Conservation (phyloP, 2,888 invertebrate species). For the Platypus cylindrus region DNA sequence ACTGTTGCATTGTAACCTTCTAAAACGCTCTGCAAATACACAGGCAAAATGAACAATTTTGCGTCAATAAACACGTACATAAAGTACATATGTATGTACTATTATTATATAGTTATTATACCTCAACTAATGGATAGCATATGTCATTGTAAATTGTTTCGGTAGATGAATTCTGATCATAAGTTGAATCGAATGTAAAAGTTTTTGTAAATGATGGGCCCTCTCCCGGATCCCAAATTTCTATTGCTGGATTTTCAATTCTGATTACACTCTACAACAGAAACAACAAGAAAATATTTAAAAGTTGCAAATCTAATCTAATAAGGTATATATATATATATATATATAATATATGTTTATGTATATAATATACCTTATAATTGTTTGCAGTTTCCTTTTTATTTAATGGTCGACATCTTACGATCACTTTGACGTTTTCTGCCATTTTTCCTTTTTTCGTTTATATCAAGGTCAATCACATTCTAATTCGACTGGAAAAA, state of each 20-base stretch:
- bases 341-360: constrained; percentile 1
- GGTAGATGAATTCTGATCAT: constrained; percentile 63
- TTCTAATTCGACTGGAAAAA: no score
- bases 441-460: constrained; percentile 28
- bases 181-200: constrained; percentile 78
- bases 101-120: no score
- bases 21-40: constrained; percentile 49
- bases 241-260: constrained; percentile 49
- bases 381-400: constrained; percentile 54
- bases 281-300: constrained; percentile 2
- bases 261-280: constrained; percentile 47
- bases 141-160: constrained; percentile 81
- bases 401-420: constrained; percentile 79
- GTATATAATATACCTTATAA: constrained; percentile 42
- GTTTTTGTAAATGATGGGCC: constrained; percentile 47
- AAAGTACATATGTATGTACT: no score
- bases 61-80: no score
- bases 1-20: constrained; percentile 90
- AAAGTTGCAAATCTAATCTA: not conserved
- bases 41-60: no score
- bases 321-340: no score
- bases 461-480: constrained; percentile 4
- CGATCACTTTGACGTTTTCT: constrained; percentile 70
- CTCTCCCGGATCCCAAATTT: constrained; percentile 51
- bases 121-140: constrained; percentile 69